Conservation (phyloP, 2,113 vertebrate species). For the Saccopteryx bilineata region DNA sequence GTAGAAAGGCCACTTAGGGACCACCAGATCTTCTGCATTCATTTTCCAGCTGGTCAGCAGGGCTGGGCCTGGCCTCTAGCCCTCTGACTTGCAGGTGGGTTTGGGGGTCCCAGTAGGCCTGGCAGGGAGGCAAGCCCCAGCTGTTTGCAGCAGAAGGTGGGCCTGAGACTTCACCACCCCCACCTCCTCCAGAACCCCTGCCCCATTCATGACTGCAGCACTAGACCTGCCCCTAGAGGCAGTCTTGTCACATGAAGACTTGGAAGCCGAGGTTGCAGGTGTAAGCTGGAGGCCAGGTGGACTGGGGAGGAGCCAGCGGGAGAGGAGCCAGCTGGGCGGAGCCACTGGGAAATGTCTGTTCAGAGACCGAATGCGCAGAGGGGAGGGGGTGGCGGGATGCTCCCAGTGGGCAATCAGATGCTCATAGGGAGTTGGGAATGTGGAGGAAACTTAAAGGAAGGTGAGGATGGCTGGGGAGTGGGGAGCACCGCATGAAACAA, state of each 20-base stretch:
- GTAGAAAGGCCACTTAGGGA: no score
- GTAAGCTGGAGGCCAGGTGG: not conserved
- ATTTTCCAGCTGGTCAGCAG: not conserved
- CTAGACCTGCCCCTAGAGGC: not conserved
- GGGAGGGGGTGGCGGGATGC: not conserved
- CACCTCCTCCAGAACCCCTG: no score
- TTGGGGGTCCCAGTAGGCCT: not conserved
- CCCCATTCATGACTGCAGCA: not conserved
- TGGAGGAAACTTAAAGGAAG: not conserved
- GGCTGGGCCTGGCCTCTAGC: not conserved
- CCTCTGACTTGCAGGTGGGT: no score
- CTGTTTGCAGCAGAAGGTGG: not conserved
- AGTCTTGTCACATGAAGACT: not conserved
- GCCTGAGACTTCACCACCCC: fast-evolving
- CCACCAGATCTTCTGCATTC: not conserved
- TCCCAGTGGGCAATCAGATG: no score
- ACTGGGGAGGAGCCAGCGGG: no score
- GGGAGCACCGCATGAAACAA: no score
- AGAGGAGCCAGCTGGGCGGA: not conserved
- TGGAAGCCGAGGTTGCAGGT: not conserved
- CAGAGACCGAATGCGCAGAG: not conserved
- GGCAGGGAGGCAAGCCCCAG: not conserved
- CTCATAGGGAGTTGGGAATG: not conserved
- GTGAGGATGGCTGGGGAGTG: not conserved
- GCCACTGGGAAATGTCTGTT: not conserved